These are phyloP conservation scores for Chaetodon trifascialis DNA, from an alignment of 2,113 vertebrate species.

Conservation along the genomic window DNA sequence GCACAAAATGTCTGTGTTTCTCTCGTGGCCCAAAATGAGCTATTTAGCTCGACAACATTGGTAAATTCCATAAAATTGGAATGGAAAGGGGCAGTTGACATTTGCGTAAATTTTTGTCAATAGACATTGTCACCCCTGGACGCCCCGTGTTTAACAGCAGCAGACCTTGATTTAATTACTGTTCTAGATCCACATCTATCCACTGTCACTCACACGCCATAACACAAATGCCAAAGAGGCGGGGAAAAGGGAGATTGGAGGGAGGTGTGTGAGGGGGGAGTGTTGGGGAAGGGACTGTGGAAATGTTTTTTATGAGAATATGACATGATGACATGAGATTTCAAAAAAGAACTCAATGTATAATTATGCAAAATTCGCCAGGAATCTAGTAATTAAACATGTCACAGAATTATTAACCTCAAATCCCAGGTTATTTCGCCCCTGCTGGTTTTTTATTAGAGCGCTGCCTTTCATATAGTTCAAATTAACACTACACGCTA, in stretches of 20 bases:
- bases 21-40: constrained; percentile 17
- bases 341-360: constrained; percentile 8
- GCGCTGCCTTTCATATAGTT: neutral
- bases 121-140: constrained; percentile 64
- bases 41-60: constrained; percentile 45
- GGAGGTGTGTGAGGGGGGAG: neutral
- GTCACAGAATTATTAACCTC: constrained; percentile 33
- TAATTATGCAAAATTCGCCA: constrained; percentile 45
- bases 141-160: constrained; percentile 66
- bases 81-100: constrained; percentile 71
- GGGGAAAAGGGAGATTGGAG: constrained; percentile 34
- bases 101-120: constrained; percentile 72
- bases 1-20: constrained; percentile 27
- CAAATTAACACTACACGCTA: constrained; percentile 18
- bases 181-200: constrained; percentile 60
- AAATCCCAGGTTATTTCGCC: constrained; percentile 25
- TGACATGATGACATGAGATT: constrained; percentile 38
- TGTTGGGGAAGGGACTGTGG: neutral
- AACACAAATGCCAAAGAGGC: constrained; percentile 67
- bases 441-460: constrained; percentile 20
- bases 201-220: constrained; percentile 65
- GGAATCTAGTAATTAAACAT: constrained; percentile 47
- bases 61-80: constrained; percentile 62
- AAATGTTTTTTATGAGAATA: constrained; percentile 30
- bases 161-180: constrained; percentile 75